Base-by-base conservation (phyloP, 1,140 invertebrate species). In the Drosophila orosa region DNA sequence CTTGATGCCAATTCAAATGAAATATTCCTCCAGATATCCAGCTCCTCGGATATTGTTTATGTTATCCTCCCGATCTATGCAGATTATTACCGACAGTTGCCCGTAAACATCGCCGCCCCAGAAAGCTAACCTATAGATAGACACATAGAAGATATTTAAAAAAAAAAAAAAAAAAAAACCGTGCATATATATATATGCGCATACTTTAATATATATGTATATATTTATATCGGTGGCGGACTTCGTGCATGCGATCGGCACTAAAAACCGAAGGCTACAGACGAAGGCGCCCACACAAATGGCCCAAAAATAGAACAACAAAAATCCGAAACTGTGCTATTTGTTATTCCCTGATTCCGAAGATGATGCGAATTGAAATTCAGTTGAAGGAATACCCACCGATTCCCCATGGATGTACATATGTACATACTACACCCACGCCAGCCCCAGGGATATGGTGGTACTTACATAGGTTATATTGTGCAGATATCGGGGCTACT, bases 281-380 rank as follows among this genome's bases (percentile, higher is more conserved):
- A 67, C 80, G 80, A 62, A 15, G 61, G 76, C 83, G 83, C 83
- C 83, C 80, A 89, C 83, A 83, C 80, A 76, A 77, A 71, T 45
- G 19, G 10, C 40, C 84, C 80, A 68, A 89, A 87, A 87, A 87
- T 87, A 87, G 83, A 66, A 55, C 61, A 68, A 57, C 61, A 68
- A 76, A 74, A 62, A 82, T 71, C 72, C 67, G 80, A 89, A 87
- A 89, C 72, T 83, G 86, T 87, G 84, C 75, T 84, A 76, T 87
- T 87, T 87, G 76, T 79, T 86, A 75, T 76, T 89, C 76, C 84
- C 81, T 83, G 79, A 79, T 69, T 82, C 67, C 74, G 57, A 85
- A 78, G 71, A 86, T 89, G 76, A 80, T 89, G 83, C 80, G 79
- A 89, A 87, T 83, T 79, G 80, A 83, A 83, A 79, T 87, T 79